Percentiles rank a stretch among this genome's conserved stretches.
Conservation (phyloP, 1,140 invertebrate species). For the Fopius arisanus region DNA sequence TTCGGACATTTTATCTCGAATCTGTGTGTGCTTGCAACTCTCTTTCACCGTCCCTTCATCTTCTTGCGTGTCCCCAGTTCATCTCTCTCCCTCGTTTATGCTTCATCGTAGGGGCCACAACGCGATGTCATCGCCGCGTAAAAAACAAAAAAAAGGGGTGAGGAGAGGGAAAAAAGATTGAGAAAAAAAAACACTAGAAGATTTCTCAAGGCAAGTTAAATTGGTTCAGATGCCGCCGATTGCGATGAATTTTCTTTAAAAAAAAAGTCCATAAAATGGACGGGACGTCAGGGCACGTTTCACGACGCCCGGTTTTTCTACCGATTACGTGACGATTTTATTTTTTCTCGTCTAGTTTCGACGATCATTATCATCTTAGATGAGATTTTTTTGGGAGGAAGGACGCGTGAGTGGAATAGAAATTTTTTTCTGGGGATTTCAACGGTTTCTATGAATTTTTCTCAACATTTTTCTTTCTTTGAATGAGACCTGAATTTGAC, state of each 20-base stretch:
- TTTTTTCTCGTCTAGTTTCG: conserved; percentile 17
- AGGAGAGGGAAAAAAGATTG: neutral
- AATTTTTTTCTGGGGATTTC: neutral
- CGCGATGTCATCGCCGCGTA: neutral
- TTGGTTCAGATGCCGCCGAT: conserved; percentile 34
- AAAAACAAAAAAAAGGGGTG: neutral
- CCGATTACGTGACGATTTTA: conserved; percentile 25
- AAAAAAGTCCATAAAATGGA: conserved; percentile 13
- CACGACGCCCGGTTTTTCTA: conserved; percentile 5
- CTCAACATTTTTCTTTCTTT: neutral
- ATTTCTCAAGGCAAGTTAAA: conserved; percentile 26
- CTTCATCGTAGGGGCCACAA: neutral
- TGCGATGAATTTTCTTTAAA: conserved; percentile 22
- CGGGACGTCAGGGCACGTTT: conserved; percentile 17
- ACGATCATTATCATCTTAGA: conserved; percentile 22
- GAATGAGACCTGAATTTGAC: neutral
- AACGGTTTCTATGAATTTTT: neutral
- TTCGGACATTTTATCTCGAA: conserved; percentile 26
- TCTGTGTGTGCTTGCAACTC: conserved; percentile 26
- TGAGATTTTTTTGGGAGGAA: neutral
- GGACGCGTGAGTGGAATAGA: conserved; percentile 19
- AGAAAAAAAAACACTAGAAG: conserved; percentile 27
- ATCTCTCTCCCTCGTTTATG: neutral
- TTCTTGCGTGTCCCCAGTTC: conserved; percentile 10
- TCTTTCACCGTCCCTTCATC: conserved; percentile 23